A percentile compares a stretch with the other conserved stretches of the same genome.
Conservation (phyloP, 2,113 vertebrate species). For the Procapra przewalskii region DNA sequence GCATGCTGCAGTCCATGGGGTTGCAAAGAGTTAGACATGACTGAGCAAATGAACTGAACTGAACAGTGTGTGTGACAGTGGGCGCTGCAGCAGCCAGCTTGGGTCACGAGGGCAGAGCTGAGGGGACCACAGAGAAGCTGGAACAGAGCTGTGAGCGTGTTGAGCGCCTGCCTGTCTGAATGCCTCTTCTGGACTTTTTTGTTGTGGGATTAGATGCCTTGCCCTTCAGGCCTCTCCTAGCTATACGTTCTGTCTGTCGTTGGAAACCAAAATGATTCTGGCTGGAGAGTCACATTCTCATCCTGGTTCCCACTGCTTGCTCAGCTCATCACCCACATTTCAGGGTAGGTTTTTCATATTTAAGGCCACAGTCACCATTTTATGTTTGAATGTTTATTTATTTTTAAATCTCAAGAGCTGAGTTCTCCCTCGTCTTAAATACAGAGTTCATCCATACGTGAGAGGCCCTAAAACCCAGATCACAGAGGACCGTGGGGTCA, state of each 20-base stretch:
- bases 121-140: neutral
- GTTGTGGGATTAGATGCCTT: neutral
- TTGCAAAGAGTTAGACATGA: neutral
- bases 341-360: neutral
- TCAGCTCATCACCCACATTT: neutral
- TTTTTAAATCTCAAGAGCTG: constrained; percentile 1
- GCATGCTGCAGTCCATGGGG: neutral
- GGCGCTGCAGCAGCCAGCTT: neutral
- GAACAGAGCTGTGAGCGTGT: neutral
- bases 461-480: neutral
- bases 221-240: neutral
- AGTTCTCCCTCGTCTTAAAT: neutral
- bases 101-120: neutral
- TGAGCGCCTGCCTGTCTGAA: neutral
- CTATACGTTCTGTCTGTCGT: neutral
- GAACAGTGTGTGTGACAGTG: neutral
- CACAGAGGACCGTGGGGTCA: neutral
- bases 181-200: neutral
- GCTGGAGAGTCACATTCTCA: neutral
- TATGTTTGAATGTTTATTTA: neutral
- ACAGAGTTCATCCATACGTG: neutral
- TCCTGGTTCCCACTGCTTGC: neutral
- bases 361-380: neutral
- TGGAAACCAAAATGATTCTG: neutral
- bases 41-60: neutral